Percentiles rank a stretch among this genome's conserved stretches.
phyloP scores from a whole-genome alignment of 2,888 invertebrate species.

The Penaeus monodon region DNA sequence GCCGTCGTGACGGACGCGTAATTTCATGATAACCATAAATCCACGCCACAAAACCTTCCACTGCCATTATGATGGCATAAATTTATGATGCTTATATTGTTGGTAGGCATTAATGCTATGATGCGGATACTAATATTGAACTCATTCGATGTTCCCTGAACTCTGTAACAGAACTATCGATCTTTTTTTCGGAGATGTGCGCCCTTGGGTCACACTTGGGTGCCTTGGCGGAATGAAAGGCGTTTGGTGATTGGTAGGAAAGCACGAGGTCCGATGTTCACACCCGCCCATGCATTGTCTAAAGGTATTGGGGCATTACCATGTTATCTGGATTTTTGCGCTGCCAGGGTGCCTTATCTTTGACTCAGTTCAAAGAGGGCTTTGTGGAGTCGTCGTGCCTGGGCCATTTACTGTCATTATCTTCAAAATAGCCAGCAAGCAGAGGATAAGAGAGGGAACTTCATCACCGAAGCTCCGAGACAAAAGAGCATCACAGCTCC shows the following conservation, averaged over 20 bases:
- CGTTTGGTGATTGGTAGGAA: constrained; percentile 17
- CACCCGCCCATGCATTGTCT: constrained; percentile 45
- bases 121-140: constrained; percentile 10
- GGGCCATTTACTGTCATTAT: constrained; percentile 45
- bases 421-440: constrained; percentile 25
- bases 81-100: constrained; percentile 17
- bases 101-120: constrained; percentile 17
- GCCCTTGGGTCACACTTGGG: background rate
- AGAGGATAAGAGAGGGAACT: constrained; percentile 41
- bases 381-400: constrained; percentile 47
- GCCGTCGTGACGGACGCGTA: constrained; percentile 30
- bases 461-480: constrained; percentile 46
- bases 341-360: constrained; percentile 23
- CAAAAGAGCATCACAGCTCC: constrained; percentile 50
- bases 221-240: constrained; percentile 18
- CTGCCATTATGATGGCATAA: constrained; percentile 23
- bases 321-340: constrained; percentile 47
- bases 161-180: background rate
- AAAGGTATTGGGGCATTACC: constrained; percentile 53
- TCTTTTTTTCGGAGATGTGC: background rate
- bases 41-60: constrained; percentile 14
- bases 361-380: constrained; percentile 20
- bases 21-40: constrained; percentile 43
- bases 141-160: constrained; percentile 4
- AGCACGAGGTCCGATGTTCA: constrained; percentile 37